Evolutionary conservation across 2,888 invertebrate species (phyloP).

Genomic region (Eumacrocentrus americanus): DNA sequence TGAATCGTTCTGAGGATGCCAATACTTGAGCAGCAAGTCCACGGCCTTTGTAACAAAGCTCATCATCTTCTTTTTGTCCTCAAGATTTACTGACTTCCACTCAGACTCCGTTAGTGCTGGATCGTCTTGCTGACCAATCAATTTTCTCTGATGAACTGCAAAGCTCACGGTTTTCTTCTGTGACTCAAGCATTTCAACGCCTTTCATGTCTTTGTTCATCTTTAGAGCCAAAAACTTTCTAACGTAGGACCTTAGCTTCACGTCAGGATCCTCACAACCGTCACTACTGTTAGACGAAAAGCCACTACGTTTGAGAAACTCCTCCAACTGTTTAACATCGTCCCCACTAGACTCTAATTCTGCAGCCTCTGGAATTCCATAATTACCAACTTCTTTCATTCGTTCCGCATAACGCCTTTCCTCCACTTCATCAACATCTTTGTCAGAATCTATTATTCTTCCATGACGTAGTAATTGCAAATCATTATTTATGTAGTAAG

Average conservation of each 20-base stretch:
- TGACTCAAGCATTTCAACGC: constrained; percentile 65
- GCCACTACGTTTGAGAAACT: constrained; percentile 75
- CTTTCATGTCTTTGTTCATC: constrained; percentile 73
- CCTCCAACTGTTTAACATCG: constrained; percentile 71
- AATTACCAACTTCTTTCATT: constrained; percentile 46
- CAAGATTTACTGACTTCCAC: constrained; percentile 63
- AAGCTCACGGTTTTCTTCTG: constrained; percentile 80
- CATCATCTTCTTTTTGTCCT: constrained; percentile 72
- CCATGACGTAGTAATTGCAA: constrained; percentile 49
- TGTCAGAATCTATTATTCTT: constrained; percentile 55
- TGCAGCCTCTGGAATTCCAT: constrained; percentile 44
- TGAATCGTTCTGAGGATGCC: constrained; percentile 73
- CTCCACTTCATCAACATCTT: constrained; percentile 59
- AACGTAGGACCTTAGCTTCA: constrained; percentile 74
- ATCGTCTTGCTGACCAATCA: constrained; percentile 3
- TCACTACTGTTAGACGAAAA: constrained; percentile 70
- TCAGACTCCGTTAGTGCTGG: not conserved
- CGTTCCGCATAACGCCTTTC: constrained; percentile 53
- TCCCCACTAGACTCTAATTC: constrained; percentile 64
- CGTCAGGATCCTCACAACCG: constrained; percentile 72
- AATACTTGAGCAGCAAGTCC: constrained; percentile 71
- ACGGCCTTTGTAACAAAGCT: constrained; percentile 77
- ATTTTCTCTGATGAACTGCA: constrained; percentile 63
- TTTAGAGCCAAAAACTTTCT: constrained; percentile 74
- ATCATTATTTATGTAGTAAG: constrained; percentile 67